Conservation (phyloP, 1,140 invertebrate genomes). For the honey bee (Apis mellifera) region Amel_HAv3.1 CM009941.2:7084501-7085000, state of each 20-base stretch:
- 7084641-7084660: slow-evolving; percentile 74
- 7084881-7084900: slow-evolving; percentile 22
- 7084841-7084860: neutral
- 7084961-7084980: slow-evolving; percentile 67
- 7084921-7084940: slow-evolving; percentile 18
- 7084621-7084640: slow-evolving; percentile 72
- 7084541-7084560: slow-evolving; percentile 66
- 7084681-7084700: slow-evolving; percentile 55
- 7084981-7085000: slow-evolving; percentile 60
- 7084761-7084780: neutral
- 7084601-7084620: slow-evolving; percentile 55
- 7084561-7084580: slow-evolving; percentile 69
- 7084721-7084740: neutral
- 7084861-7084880: slow-evolving; percentile 28
- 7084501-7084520: neutral
- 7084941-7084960: slow-evolving; percentile 71
- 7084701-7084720: slow-evolving; percentile 20
- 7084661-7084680: slow-evolving; percentile 70
- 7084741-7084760: neutral
- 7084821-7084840: neutral
- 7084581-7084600: slow-evolving; percentile 31
- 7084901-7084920: slow-evolving; percentile 1
- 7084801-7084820: neutral
- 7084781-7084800: slow-evolving; percentile 1
- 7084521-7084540: neutral